phyloP scores from a whole-genome alignment of 2,797 vertebrate genomes.

The Acanthopagrus latus region DNA sequence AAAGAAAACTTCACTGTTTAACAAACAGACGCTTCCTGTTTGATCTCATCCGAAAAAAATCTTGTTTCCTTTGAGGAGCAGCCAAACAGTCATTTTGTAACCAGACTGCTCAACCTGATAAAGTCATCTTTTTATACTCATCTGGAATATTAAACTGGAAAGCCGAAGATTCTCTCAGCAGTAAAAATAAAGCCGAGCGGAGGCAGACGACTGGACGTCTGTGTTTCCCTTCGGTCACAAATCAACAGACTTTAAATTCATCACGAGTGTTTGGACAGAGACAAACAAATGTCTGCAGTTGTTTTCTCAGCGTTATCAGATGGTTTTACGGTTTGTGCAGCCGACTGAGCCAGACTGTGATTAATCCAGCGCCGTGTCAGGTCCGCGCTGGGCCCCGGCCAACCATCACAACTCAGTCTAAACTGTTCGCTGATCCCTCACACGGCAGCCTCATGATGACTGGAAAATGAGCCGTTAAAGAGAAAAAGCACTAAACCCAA shows the following conservation, averaged over 20 bases:
- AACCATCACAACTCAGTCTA: neutral
- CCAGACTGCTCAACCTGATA: neutral
- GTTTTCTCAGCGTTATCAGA: conserved; percentile 7
- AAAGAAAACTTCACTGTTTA: neutral
- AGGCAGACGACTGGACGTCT: neutral
- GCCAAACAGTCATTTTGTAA: neutral
- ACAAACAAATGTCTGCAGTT: neutral
- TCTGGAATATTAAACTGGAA: neutral
- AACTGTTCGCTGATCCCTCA: neutral
- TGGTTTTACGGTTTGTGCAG: neutral
- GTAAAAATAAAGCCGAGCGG: neutral
- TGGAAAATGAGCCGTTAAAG: neutral
- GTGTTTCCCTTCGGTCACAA: neutral
- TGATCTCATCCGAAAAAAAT: neutral
- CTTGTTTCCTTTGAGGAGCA: neutral
- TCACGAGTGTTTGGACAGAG: neutral
- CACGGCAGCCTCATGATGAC: neutral
- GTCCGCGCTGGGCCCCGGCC: conserved; percentile 1
- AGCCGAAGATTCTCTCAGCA: neutral
- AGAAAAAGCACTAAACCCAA: neutral
- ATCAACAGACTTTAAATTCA: neutral
- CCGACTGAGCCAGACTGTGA: conserved; percentile 9
- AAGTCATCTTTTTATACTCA: neutral
- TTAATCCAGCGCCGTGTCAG: conserved; percentile 16
- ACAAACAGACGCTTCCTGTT: neutral